Evolutionary conservation across 2,797 vertebrate genomes (phyloP).

Genomic region (Molossus alvarezi): DNA sequence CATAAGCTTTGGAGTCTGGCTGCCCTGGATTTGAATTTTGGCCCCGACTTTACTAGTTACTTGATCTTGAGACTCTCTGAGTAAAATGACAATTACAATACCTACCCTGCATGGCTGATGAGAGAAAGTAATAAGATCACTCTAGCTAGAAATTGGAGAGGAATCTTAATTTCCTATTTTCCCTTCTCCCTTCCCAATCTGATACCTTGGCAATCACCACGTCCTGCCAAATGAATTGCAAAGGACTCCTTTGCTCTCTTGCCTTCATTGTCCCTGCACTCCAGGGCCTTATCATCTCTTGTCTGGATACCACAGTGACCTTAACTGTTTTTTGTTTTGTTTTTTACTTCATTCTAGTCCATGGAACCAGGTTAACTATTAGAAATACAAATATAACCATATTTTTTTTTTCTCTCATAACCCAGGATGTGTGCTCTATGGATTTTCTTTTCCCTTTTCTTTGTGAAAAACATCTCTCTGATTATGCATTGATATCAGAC

Average conservation of each 20-base stretch:
- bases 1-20: neutral
- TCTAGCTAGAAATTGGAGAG: conserved; percentile 1
- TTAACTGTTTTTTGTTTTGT: neutral
- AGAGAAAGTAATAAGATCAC: neutral
- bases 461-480: neutral
- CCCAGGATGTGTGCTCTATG: too few relatives aligned
- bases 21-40: neutral
- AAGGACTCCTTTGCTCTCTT: neutral
- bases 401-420: neutral
- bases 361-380: neutral
- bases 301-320: neutral
- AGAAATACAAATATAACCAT: neutral
- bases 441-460: neutral
- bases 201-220: neutral
- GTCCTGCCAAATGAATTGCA: neutral
- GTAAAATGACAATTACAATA: neutral
- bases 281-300: neutral
- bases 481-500: neutral
- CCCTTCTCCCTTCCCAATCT: neutral
- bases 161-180: neutral
- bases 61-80: neutral
- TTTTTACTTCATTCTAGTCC: neutral
- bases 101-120: neutral
- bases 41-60: neutral
- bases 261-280: neutral